Evolutionary conservation across 1,140 invertebrate species (phyloP), one percentile per base, ranked within the genome.

Genomic region (Zaprionus davidi): DNA sequence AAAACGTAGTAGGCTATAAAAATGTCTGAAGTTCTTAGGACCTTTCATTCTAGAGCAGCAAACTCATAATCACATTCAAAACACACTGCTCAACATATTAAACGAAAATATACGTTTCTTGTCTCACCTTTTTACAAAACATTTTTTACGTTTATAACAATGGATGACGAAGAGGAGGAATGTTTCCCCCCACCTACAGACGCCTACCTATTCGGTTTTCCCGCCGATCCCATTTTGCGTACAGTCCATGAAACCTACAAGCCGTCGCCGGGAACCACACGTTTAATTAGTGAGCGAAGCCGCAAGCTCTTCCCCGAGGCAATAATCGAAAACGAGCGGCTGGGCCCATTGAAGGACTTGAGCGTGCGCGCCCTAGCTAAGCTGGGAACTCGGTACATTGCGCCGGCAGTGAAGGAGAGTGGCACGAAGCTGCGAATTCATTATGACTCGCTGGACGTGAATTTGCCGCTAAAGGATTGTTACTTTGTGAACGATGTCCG

Each of bases 391-490:
- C 13, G 59, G 1, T 11, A 77, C 13, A 66, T 74, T 13, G 9
- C 75, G 6, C 55, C 66, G 3, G 34, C 17, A 1, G 68, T 90
- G 6, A 56, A 41, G 11, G n/a, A 66, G 0, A 59, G 90, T 77
- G 71, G 76, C 2, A 11, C 62, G 0, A 78, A 76, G 62, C n/a
- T 82, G 53, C 83, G 82, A 60, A 62, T 91, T 3, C 44, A 79
- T 57, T 92, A 80, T 62, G 91, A 92, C 31, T 56, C 78, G 1
- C 51, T 92, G 9, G 76, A 83, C 24, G 67, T 92, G 12, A 65
- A 92, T 17, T 13, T 79, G 59, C 90, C 91, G 0, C 66, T 92
- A 20, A 74, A 68, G 5, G 71, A 91, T 24, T 91, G 90, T 24
- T 91, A 81, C n/a, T 75, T 67, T 36, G 77, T 92, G 17, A 56